phyloP scores from a whole-genome alignment of 2,113 vertebrate genomes.

The Chlorocebus sabaeus region DNA sequence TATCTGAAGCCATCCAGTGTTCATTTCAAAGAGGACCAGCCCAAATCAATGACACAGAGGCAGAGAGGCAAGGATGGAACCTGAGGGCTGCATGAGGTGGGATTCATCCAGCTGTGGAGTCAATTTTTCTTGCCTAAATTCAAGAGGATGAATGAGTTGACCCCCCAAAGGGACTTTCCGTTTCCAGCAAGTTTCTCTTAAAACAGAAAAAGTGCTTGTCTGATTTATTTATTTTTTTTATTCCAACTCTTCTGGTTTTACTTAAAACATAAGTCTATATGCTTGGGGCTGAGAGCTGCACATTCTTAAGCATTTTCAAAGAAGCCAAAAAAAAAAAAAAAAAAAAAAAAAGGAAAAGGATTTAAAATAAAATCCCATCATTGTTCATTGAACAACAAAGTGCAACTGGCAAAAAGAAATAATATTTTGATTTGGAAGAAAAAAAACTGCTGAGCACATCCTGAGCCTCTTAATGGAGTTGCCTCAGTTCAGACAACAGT shows the following conservation, averaged over 20 bases:
- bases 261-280: background rate
- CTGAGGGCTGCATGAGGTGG: background rate
- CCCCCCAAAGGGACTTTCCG: background rate
- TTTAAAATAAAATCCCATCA: constrained; percentile 26
- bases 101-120: background rate
- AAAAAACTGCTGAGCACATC: fast-evolving
- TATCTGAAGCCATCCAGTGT: background rate
- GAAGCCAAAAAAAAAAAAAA: background rate
- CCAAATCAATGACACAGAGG: background rate
- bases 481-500: background rate
- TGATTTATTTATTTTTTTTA: background rate
- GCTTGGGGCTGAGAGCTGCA: background rate
- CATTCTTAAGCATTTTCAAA: constrained; percentile 29
- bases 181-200: background rate
- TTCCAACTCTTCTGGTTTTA: background rate
- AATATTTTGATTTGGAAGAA: constrained; percentile 41
- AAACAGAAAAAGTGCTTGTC: background rate
- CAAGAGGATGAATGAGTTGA: background rate
- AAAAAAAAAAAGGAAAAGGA: background rate
- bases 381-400: constrained; percentile 27
- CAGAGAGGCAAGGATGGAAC: fast-evolving
- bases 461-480: background rate
- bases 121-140: background rate
- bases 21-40: background rate
- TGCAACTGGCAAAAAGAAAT: background rate